phyloP scores from a whole-genome alignment of 2,113 vertebrate species.

The Halcyon senegalensis region DNA sequence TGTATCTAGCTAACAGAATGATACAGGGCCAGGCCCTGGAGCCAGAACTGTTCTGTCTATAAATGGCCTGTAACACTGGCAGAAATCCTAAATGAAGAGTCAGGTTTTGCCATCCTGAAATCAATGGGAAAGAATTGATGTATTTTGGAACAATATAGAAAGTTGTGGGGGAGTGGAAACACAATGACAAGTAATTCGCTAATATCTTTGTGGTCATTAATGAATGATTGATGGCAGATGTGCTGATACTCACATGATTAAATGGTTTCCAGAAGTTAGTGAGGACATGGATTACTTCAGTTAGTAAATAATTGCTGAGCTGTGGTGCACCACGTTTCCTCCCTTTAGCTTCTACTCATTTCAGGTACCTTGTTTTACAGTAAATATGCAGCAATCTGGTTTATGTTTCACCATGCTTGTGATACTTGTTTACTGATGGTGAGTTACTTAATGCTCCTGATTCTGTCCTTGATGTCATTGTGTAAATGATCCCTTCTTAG shows the following conservation, averaged over 20 bases:
- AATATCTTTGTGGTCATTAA: background rate
- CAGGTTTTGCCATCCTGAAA: background rate
- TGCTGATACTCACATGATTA: background rate
- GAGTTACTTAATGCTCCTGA: background rate
- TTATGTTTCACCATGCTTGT: background rate
- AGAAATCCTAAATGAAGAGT: background rate
- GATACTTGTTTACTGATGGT: rapidly evolving
- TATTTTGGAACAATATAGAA: background rate
- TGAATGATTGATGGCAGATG: background rate
- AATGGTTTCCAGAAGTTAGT: background rate
- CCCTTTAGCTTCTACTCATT: background rate
- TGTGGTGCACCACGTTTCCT: background rate
- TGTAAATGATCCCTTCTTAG: background rate
- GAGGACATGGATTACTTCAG: background rate
- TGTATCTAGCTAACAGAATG: background rate
- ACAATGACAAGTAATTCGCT: background rate
- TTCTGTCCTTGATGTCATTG: background rate
- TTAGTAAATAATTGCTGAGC: background rate
- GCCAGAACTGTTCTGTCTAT: background rate
- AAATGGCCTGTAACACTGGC: background rate
- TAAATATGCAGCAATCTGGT: background rate
- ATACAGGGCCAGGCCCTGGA: background rate
- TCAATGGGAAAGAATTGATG: background rate
- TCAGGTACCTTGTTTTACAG: background rate
- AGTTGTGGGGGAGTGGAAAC: background rate